A percentile compares a stretch with the other conserved stretches of the same genome.
These are phyloP conservation scores for Botia almorhae DNA, from an alignment of 2,797 vertebrate genomes.

Conservation along the genomic window DNA sequence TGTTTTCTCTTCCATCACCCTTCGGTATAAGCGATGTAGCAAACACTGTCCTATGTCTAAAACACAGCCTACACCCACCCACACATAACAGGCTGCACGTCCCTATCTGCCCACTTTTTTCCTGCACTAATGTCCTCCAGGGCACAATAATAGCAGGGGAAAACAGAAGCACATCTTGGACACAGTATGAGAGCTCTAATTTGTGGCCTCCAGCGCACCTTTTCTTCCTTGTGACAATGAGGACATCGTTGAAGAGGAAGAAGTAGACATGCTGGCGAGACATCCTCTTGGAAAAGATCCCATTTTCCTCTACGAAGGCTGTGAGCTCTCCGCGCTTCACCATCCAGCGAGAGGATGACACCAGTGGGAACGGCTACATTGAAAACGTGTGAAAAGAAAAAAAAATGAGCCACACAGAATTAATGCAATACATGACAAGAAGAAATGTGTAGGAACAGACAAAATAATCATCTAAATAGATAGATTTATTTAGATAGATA, in stretches of 20 bases:
- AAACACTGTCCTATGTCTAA: neutral
- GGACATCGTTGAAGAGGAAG: slow-evolving; percentile 97
- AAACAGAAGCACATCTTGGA: slow-evolving; percentile 20
- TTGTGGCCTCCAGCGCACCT: slow-evolving; percentile 80
- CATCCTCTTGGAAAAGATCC: slow-evolving; percentile 88
- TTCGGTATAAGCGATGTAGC: neutral
- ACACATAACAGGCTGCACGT: neutral
- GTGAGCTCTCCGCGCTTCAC: slow-evolving; percentile 92
- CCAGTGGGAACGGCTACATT: slow-evolving; percentile 90
- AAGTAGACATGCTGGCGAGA: slow-evolving; percentile 92
- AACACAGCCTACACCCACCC: slow-evolving; percentile 3
- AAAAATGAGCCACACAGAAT: neutral
- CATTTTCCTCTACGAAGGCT: slow-evolving; percentile 86
- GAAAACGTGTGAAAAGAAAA: neutral
- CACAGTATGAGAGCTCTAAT: neutral
- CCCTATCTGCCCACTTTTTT: neutral
- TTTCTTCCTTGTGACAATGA: slow-evolving; percentile 96
- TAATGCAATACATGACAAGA: neutral
- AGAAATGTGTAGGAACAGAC: neutral
- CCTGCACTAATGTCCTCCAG: slow-evolving; percentile 18
- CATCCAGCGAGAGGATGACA: slow-evolving; percentile 96
- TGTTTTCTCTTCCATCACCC: neutral
- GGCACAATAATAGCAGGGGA: slow-evolving; percentile 27
- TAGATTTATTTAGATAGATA: too few species aligned
- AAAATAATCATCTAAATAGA: neutral